These are phyloP conservation scores for Apis cerana DNA, from an alignment of 1,140 invertebrate species.

Conservation along the genomic window DNA sequence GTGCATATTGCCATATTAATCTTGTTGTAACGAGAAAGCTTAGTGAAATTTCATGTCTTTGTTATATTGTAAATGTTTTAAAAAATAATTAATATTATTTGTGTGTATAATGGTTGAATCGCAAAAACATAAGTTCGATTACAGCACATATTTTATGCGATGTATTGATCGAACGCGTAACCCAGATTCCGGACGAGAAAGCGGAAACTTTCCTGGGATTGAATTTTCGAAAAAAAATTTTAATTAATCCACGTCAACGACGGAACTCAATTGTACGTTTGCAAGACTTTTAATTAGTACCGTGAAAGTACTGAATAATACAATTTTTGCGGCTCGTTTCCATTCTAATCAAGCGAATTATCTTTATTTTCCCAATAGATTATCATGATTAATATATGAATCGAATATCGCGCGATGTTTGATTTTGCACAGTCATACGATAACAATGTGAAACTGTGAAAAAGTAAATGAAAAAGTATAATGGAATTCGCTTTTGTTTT, in stretches of 20 bases:
- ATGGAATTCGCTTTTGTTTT: too few species aligned
- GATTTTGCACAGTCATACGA: too few species aligned
- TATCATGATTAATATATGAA: not conserved
- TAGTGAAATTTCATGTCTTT: too few species aligned
- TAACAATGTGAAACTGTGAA: too few species aligned
- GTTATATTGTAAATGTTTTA: too few species aligned
- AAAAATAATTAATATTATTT: too few species aligned
- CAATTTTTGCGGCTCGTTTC: not conserved
- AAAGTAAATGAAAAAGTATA: too few species aligned
- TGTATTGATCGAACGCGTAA: slow-evolving; percentile 39
- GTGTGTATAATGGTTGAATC: not conserved
- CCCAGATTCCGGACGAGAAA: slow-evolving; percentile 29
- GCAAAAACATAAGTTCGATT: slow-evolving; percentile 14
- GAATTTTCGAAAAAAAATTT: slow-evolving; percentile 20
- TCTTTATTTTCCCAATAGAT: not conserved
- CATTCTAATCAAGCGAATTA: slow-evolving; percentile 6
- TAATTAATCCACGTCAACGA: slow-evolving; percentile 20
- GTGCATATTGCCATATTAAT: too few species aligned
- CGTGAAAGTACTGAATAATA: not conserved
- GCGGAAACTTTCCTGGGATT: slow-evolving; percentile 10
- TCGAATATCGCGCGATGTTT: not conserved
- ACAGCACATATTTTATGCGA: slow-evolving; percentile 24
- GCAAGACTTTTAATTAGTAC: slow-evolving; percentile 24
- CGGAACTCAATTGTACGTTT: not conserved
- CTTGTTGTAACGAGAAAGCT: too few species aligned